Evolutionary conservation across 2,113 vertebrate genomes (phyloP).

Genomic region (Toxotes chatareus): DNA sequence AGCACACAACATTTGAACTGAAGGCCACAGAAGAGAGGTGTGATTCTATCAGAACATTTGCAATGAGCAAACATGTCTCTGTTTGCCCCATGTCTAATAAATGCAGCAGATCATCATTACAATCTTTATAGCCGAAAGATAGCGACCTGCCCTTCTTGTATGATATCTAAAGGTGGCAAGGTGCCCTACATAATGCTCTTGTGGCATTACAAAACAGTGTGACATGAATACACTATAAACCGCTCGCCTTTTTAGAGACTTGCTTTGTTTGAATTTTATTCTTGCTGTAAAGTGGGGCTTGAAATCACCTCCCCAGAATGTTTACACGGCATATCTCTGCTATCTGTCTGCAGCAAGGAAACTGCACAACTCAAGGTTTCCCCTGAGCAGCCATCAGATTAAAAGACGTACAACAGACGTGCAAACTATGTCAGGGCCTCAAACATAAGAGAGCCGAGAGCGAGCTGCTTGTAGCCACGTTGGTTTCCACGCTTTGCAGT

Average conservation of each 20-base stretch:
- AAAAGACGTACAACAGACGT: slow-evolving; percentile 47
- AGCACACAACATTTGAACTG: background rate
- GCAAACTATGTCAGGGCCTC: slow-evolving; percentile 54
- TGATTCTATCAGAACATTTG: slow-evolving; percentile 9
- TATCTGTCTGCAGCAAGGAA: slow-evolving; percentile 40
- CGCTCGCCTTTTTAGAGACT: slow-evolving; percentile 17
- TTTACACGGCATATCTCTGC: slow-evolving; percentile 28
- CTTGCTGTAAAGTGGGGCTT: slow-evolving; percentile 31
- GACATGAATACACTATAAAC: slow-evolving; percentile 35
- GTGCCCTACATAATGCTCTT: slow-evolving; percentile 40
- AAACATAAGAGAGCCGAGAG: slow-evolving; percentile 46
- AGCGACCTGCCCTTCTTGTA: slow-evolving; percentile 31
- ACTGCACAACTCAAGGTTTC: slow-evolving; percentile 40
- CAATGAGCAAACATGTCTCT: slow-evolving; percentile 18
- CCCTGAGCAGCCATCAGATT: slow-evolving; percentile 46
- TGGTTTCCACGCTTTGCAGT: slow-evolving; percentile 33
- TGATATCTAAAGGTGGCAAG: slow-evolving; percentile 38
- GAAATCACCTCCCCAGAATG: slow-evolving; percentile 9
- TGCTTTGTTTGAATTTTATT: slow-evolving; percentile 31
- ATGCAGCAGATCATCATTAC: slow-evolving; percentile 31
- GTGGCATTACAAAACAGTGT: slow-evolving; percentile 28
- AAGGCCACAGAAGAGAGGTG: slow-evolving; percentile 5
- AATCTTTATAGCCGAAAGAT: slow-evolving; percentile 31
- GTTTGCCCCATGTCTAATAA: slow-evolving; percentile 21
- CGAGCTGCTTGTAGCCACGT: slow-evolving; percentile 21